These are phyloP conservation scores for Octonoba sinensis DNA, from an alignment of 2,888 invertebrate genomes.

Conservation along the genomic window DNA sequence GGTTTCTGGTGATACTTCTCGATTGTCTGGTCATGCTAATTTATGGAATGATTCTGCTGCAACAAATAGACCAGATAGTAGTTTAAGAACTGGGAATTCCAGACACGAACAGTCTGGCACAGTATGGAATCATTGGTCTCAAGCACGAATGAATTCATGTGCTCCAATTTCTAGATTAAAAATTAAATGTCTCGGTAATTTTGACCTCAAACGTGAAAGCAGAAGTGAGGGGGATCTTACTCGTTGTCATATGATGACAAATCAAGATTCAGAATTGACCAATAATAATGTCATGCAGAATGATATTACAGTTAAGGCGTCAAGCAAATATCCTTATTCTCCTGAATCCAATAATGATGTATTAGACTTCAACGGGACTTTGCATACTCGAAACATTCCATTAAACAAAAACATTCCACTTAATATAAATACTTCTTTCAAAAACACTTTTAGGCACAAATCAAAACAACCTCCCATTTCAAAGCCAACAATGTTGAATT, in stretches of 20 bases:
- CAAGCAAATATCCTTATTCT: not conserved
- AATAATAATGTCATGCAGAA: conserved; percentile 6
- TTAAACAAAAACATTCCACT: too few relatives aligned
- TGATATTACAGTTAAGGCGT: not conserved
- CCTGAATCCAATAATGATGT: not conserved
- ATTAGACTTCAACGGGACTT: too few relatives aligned
- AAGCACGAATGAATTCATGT: too few relatives aligned
- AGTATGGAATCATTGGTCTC: conserved; percentile 2
- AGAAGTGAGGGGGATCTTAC: conserved; percentile 62
- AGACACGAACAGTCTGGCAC: conserved; percentile 31
- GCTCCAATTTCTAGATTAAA: conserved; percentile 33
- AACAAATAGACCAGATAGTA: conserved; percentile 24
- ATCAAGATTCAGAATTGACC: conserved; percentile 19
- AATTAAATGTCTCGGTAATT: conserved; percentile 37
- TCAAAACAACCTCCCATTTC: too few relatives aligned
- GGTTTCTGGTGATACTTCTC: conserved; percentile 42
- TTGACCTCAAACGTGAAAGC: conserved; percentile 52
- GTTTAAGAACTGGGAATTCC: conserved; percentile 33
- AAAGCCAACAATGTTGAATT: too few relatives aligned
- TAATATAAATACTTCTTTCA: too few relatives aligned
- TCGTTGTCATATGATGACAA: conserved; percentile 25
- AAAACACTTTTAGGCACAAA: too few relatives aligned
- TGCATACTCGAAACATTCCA: too few relatives aligned
- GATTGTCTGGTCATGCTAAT: conserved; percentile 29
- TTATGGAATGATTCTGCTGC: conserved; percentile 23